Percentiles rank a stretch among this genome's conserved stretches.
These are phyloP conservation scores for Tiliacea aurago DNA, from an alignment of 2,888 invertebrate species.

Conservation along the genomic window DNA sequence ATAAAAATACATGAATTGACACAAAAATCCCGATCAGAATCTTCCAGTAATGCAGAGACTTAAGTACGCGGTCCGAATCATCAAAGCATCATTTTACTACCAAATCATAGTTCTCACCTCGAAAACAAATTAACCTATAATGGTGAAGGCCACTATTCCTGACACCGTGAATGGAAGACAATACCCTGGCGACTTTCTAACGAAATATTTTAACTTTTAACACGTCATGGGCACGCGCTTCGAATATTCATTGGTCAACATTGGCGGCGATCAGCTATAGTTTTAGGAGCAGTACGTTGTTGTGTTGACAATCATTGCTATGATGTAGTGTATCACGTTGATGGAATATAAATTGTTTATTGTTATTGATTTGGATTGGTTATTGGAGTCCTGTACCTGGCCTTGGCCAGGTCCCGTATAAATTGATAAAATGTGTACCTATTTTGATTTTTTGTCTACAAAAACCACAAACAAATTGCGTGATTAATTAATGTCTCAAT, in stretches of 20 bases:
- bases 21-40: slow-evolving; percentile 43
- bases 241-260: slow-evolving; percentile 84
- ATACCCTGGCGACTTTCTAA: slow-evolving; percentile 85
- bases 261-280: slow-evolving; percentile 76
- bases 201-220: slow-evolving; percentile 87
- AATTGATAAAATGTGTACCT: neutral
- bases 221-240: slow-evolving; percentile 74
- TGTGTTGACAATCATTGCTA: slow-evolving; percentile 61
- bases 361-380: slow-evolving; percentile 17
- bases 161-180: slow-evolving; percentile 69
- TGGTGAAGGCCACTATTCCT: slow-evolving; percentile 64
- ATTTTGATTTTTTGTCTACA: neutral
- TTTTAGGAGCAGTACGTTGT: slow-evolving; percentile 78
- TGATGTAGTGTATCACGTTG: slow-evolving; percentile 59
- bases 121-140: slow-evolving; percentile 56
- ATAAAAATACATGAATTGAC: slow-evolving; percentile 31
- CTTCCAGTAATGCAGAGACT: slow-evolving; percentile 29
- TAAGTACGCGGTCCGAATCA: slow-evolving; percentile 54
- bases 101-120: slow-evolving; percentile 68
- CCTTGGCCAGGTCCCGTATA: neutral
- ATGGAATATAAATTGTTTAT: slow-evolving; percentile 58
- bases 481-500: neutral
- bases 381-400: slow-evolving; percentile 12
- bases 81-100: slow-evolving; percentile 61
- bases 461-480: neutral